Evolutionary conservation across 2,888 invertebrate species (phyloP).

Genomic region (Prosopocoilus inquinatus): DNA sequence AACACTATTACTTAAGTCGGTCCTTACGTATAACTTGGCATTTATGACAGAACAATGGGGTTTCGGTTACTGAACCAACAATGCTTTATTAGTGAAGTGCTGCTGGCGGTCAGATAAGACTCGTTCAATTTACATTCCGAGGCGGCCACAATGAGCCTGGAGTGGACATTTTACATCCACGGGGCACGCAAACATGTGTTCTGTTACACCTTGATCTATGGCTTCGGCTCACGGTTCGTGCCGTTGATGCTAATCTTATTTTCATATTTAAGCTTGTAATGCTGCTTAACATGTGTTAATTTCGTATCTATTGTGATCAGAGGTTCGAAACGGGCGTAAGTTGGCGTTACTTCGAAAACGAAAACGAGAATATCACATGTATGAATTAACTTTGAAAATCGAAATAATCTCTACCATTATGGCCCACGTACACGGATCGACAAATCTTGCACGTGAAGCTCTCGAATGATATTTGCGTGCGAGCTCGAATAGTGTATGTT

Average conservation of each 20-base stretch:
- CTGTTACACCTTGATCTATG: conserved; percentile 32
- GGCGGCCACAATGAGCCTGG: conserved; percentile 43
- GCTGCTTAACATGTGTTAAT: conserved; percentile 17
- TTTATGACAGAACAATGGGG: conserved; percentile 44
- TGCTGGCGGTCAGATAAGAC: conserved; percentile 48
- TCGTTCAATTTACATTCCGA: conserved; percentile 51
- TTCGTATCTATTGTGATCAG: conserved; percentile 2
- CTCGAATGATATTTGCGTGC: no score
- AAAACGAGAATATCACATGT: no score
- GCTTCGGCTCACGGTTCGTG: conserved; percentile 12
- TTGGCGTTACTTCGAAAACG: no score
- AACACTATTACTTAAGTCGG: conserved; percentile 29
- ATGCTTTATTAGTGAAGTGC: conserved; percentile 49
- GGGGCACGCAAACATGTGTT: conserved; percentile 37
- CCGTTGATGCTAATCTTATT: conserved; percentile 18
- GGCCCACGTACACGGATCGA: no score
- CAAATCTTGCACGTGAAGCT: no score
- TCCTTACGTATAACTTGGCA: conserved; percentile 34
- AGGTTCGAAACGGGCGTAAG: neutral
- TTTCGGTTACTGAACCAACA: conserved; percentile 48
- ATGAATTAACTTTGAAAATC: no score
- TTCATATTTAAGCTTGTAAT: conserved; percentile 16
- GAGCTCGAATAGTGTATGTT: no score
- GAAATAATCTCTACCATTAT: no score
- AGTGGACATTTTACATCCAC: conserved; percentile 48